Percentiles rank a stretch among this genome's conserved stretches.
Conservation (phyloP, 2,113 vertebrate species). For the Serinus canaria region DNA sequence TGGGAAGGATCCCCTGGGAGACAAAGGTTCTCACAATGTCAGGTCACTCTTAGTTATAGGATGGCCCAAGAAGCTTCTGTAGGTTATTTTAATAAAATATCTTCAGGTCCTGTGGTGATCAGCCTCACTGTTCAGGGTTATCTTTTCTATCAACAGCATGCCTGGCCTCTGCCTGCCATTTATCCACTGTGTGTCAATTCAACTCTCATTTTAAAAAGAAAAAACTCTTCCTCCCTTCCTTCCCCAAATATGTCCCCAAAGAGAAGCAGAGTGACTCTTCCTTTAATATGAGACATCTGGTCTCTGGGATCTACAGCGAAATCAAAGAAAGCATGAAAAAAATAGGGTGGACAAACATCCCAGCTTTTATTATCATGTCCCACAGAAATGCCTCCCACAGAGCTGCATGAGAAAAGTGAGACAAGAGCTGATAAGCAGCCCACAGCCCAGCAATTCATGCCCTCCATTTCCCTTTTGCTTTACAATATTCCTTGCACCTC, state of each 20-base stretch:
- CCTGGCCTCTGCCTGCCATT: neutral
- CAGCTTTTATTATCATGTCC: neutral
- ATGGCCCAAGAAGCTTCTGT: neutral
- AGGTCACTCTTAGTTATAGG: neutral
- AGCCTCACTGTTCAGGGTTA: neutral
- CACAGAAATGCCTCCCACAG: constrained; percentile 14
- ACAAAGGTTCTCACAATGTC: neutral
- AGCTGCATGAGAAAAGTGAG: neutral
- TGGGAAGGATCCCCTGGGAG: neutral
- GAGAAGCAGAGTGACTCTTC: neutral
- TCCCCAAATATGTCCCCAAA: neutral
- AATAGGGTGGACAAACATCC: neutral
- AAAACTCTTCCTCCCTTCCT: neutral
- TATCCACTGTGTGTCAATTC: neutral
- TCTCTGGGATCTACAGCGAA: constrained; percentile 5
- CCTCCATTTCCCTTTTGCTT: neutral
- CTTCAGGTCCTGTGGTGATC: constrained; percentile 7
- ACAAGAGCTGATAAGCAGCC: neutral
- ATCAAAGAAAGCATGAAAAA: constrained; percentile 21
- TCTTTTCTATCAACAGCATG: neutral
- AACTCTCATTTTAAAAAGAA: neutral
- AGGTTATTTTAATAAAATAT: neutral
- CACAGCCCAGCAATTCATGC: neutral
- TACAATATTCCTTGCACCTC: neutral
- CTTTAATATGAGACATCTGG: constrained; percentile 43